Evolutionary conservation across 1,140 invertebrate genomes (phyloP).

Genomic region (Macrobrachium nipponense): DNA sequence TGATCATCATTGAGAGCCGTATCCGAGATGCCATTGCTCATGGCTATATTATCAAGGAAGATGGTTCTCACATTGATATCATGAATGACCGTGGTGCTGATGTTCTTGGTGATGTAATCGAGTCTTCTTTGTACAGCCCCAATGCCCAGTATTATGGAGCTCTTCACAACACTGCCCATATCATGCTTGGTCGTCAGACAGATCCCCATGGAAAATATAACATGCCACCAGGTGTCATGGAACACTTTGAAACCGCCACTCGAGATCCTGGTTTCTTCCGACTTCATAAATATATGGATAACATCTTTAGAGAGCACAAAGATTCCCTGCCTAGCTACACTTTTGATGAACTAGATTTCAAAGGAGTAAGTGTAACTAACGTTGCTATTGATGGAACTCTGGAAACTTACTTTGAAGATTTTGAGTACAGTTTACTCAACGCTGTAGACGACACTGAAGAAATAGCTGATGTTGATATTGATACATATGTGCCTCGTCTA

Average conservation of each 20-base stretch:
- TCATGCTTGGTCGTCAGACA: conserved; percentile 2
- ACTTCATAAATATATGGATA: conserved; percentile 17
- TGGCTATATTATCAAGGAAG: conserved; percentile 5
- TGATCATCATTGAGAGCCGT: conserved; percentile 23
- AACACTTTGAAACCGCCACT: conserved; percentile 16
- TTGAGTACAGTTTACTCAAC: conserved; percentile 11
- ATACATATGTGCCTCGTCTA: conserved; percentile 9
- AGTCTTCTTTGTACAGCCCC: conserved; percentile 6
- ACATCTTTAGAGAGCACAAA: conserved; percentile 27
- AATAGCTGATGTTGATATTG: no score
- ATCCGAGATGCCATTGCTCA: conserved; percentile 41
- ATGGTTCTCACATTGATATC: conserved; percentile 17
- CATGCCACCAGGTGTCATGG: not conserved
- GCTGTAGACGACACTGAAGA: conserved; percentile 37
- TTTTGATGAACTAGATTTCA: conserved; percentile 20
- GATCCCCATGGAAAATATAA: conserved; percentile 11
- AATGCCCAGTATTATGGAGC: not conserved
- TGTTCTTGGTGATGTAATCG: not conserved
- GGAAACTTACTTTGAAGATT: conserved; percentile 43
- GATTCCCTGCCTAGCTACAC: conserved; percentile 39
- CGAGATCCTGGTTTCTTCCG: conserved; percentile 1
- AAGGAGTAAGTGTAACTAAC: not conserved
- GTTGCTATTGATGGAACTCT: not conserved
- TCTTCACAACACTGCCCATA: conserved; percentile 4
- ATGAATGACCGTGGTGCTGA: conserved; percentile 2